Evolutionary conservation across 2,113 vertebrate species (phyloP).

Genomic region (Takifugu flavidus): DNA sequence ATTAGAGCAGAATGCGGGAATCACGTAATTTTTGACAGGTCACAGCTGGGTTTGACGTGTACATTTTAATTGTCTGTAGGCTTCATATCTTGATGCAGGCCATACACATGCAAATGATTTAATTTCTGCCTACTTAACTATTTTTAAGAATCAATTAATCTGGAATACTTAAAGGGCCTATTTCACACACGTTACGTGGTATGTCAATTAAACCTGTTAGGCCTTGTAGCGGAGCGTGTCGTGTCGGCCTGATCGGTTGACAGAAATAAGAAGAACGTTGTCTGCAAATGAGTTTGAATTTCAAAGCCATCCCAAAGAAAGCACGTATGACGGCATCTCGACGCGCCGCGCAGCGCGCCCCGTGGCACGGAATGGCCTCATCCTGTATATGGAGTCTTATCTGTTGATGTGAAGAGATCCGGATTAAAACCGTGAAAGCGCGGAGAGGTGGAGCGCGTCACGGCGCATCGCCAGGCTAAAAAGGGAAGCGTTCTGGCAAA

Average conservation of each 20-base stretch:
- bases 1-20: slow-evolving; percentile 11
- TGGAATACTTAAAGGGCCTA: slow-evolving; percentile 53
- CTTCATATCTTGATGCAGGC: slow-evolving; percentile 26
- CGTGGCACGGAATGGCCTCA: slow-evolving; percentile 70
- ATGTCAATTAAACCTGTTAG: slow-evolving; percentile 61
- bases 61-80: slow-evolving; percentile 32
- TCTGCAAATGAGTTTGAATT: slow-evolving; percentile 40
- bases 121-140: slow-evolving; percentile 44
- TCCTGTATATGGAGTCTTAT: slow-evolving; percentile 80
- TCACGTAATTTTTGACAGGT: slow-evolving; percentile 28
- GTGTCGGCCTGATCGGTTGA: slow-evolving; percentile 43
- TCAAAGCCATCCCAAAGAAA: slow-evolving; percentile 1
- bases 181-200: slow-evolving; percentile 50
- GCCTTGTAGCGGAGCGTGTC: slow-evolving; percentile 39
- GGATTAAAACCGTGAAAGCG: slow-evolving; percentile 85
- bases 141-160: slow-evolving; percentile 60
- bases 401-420: slow-evolving; percentile 89
- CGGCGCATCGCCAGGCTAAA: slow-evolving; percentile 86
- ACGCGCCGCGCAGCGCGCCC: slow-evolving; percentile 55
- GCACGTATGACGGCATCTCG: slow-evolving; percentile 49
- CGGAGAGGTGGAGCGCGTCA: slow-evolving; percentile 88
- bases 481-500: slow-evolving; percentile 92
- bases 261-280: slow-evolving; percentile 41
- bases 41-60: slow-evolving; percentile 41
- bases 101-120: slow-evolving; percentile 54